Evolutionary conservation across 2,797 vertebrate species (phyloP).

Genomic region (Danio tinwini): DNA sequence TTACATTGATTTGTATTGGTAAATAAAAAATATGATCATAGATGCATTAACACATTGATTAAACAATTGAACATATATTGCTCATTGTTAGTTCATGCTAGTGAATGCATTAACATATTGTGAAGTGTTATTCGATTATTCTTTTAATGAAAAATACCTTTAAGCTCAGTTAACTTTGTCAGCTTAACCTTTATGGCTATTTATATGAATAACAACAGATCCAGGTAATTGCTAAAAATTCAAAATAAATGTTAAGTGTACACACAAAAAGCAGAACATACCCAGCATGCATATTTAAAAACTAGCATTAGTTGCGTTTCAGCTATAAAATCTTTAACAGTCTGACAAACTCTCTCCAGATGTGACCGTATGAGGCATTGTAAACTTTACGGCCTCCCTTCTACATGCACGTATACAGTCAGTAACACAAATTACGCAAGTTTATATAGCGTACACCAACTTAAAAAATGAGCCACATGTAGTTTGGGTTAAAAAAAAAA

Average conservation of each 20-base stretch:
- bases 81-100: too few species aligned
- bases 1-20: too few species aligned
- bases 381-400: constrained; percentile 60
- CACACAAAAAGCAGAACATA: neutral
- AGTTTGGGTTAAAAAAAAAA: constrained; percentile 34
- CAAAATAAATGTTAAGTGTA: constrained; percentile 1
- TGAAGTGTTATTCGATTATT: too few species aligned
- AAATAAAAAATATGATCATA: too few species aligned
- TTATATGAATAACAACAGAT: constrained; percentile 4
- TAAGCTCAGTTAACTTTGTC: neutral
- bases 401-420: constrained; percentile 64
- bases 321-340: constrained; percentile 56
- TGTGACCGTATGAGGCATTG: constrained; percentile 68
- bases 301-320: neutral
- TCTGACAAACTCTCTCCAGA: constrained; percentile 70
- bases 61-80: too few species aligned
- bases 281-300: neutral
- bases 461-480: constrained; percentile 67
- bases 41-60: too few species aligned
- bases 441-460: constrained; percentile 1
- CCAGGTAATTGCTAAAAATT: neutral
- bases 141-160: too few species aligned
- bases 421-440: constrained; percentile 62
- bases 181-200: neutral
- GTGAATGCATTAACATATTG: too few species aligned